Evolutionary conservation across 2,797 vertebrate species (phyloP), one percentile per base, ranked within the genome.

Genomic region (Hapalemur alaotrensis): DNA sequence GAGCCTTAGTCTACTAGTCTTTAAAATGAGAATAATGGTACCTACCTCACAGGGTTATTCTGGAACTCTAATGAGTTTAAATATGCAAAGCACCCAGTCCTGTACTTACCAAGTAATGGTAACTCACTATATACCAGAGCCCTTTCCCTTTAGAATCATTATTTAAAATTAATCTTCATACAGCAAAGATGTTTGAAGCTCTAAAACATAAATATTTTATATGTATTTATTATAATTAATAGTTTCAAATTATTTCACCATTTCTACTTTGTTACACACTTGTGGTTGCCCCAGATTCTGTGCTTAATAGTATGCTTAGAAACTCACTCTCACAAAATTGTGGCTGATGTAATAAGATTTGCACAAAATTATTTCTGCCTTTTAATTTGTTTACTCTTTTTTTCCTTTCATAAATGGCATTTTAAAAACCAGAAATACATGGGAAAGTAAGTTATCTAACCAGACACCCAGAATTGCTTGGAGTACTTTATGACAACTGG

Each of bases 401-500:
- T 93, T 70, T 57, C 35, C 81, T 83, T 89, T 85, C 57, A 81
- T 57, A 67, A 96, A 92, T 91, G 38, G 38, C 63, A 87, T 79
- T 97, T 93, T 95, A 50, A 91, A 92, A 97, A 95, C 43, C 63
- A 96, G 92, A 97, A 98, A 93, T 48, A 91, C 35, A 41, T 96
- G 93, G 72, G 41, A 97, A 89, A 96, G 32, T 91, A 95, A 96
- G 43, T 52, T 84, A 46, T n/a, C 70, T 83, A 93, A 97, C 95
- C 89, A 91, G 94, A 94, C 91, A 97, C 91, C 72, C 94, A 96
- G 96, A 97, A 97, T 89, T 95, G 82, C 94, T 97, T 95, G 69
- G 63, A 70, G 41, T 69, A 79, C 97, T 97, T 92, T 59, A 85
- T 95, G 97, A 97, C 96, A 95, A 98, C 92, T 98, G 97, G 96